Percentiles rank a stretch among this genome's conserved stretches.
Evolutionary conservation across 1,140 invertebrate genomes (phyloP).

Genomic region (Tribolium madens): DNA sequence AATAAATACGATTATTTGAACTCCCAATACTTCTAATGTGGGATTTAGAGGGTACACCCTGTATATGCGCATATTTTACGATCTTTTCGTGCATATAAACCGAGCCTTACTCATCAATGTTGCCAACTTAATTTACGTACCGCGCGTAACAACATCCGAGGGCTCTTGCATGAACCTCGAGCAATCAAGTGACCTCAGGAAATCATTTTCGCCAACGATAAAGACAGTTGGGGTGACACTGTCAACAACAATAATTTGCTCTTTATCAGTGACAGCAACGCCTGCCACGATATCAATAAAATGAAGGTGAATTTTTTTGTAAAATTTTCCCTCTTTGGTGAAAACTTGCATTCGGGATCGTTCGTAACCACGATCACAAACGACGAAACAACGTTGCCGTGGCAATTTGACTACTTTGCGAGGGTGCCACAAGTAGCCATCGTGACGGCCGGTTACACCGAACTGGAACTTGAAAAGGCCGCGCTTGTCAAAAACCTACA

Average conservation of each 20-base stretch:
- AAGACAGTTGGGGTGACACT: slow-evolving; percentile 36
- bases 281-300: slow-evolving; percentile 35
- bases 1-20: too few relatives aligned
- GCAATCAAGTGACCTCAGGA: slow-evolving; percentile 17
- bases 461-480: slow-evolving; percentile 14
- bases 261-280: neutral
- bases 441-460: slow-evolving; percentile 14
- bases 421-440: slow-evolving; percentile 32
- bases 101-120: too few relatives aligned
- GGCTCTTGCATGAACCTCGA: slow-evolving; percentile 1
- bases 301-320: slow-evolving; percentile 15
- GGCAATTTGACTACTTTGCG: slow-evolving; percentile 19
- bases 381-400: neutral
- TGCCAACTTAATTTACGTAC: too few relatives aligned
- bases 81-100: too few relatives aligned
- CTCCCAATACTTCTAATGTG: too few relatives aligned
- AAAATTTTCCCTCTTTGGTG: neutral
- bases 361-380: slow-evolving; percentile 38
- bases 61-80: too few relatives aligned
- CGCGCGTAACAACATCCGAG: slow-evolving; percentile 6
- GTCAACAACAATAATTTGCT: slow-evolving; percentile 21
- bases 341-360: slow-evolving; percentile 33
- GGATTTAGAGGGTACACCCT: too few relatives aligned
- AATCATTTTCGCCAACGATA: slow-evolving; percentile 11
- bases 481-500: slow-evolving; percentile 31